Conservation (phyloP, 1,140 invertebrate species). For the Cryptotermes secundus region DNA sequence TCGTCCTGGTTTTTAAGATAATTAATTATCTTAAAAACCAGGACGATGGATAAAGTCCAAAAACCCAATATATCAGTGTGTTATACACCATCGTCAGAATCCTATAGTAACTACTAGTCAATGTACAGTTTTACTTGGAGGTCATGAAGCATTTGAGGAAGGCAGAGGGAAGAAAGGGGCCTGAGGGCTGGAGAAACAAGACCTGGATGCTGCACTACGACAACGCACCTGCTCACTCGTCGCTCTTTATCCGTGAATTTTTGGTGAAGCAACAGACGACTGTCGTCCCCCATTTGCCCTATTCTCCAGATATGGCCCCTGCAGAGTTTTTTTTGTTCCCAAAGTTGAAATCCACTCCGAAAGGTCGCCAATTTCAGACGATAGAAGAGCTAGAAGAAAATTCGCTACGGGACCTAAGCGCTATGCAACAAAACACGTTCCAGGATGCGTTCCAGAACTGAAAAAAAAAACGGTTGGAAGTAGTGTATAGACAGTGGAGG, state of each 20-base stretch:
- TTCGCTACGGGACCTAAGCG: neutral
- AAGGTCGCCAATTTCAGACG: constrained; percentile 27
- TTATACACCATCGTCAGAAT: too few relatives aligned
- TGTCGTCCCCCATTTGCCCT: constrained; percentile 30
- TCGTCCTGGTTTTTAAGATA: too few relatives aligned
- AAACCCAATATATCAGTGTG: too few relatives aligned
- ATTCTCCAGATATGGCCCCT: constrained; percentile 34
- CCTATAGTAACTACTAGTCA: too few relatives aligned
- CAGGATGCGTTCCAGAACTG: constrained; percentile 23
- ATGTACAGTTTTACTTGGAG: neutral
- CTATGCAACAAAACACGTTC: neutral
- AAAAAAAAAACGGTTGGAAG: constrained; percentile 20
- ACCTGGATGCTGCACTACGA: constrained; percentile 36
- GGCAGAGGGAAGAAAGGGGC: neutral
- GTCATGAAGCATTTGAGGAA: neutral
- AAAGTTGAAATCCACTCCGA: constrained; percentile 33
- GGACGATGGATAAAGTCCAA: too few relatives aligned
- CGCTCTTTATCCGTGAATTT: constrained; percentile 32
- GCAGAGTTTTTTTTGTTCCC: constrained; percentile 38
- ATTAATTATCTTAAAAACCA: too few relatives aligned
- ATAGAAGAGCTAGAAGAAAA: constrained; percentile 23
- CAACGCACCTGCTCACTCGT: constrained; percentile 36
- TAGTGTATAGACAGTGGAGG: neutral
- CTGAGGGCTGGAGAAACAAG: neutral
- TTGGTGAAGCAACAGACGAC: constrained; percentile 20